Percentiles rank a stretch among this genome's conserved stretches.
These are phyloP conservation scores for Athalia cordata DNA, from an alignment of 2,888 invertebrate genomes.

Conservation along the genomic window DNA sequence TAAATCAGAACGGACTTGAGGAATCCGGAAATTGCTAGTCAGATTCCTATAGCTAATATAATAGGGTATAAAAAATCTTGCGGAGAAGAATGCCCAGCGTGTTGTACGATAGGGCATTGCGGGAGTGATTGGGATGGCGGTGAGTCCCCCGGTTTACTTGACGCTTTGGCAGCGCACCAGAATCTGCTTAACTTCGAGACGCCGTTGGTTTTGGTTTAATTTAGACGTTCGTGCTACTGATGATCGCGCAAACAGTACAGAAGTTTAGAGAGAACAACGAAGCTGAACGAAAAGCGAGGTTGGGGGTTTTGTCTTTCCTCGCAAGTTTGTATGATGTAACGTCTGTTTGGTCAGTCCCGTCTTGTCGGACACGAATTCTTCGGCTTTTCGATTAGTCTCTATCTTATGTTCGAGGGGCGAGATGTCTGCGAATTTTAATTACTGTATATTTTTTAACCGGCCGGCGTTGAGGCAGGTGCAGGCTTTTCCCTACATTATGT, in stretches of 20 bases:
- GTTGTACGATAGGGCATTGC: slow-evolving; percentile 56
- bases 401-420: slow-evolving; percentile 15
- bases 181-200: slow-evolving; percentile 61
- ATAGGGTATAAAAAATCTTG: slow-evolving; percentile 27
- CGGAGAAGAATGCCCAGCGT: slow-evolving; percentile 58
- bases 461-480: slow-evolving; percentile 8
- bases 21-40: slow-evolving; percentile 44
- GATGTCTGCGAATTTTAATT: slow-evolving; percentile 24
- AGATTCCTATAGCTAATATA: slow-evolving; percentile 40
- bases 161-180: slow-evolving; percentile 65
- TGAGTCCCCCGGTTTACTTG: slow-evolving; percentile 61
- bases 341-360: slow-evolving; percentile 59
- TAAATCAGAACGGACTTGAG: slow-evolving; percentile 40
- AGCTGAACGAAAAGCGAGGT: slow-evolving; percentile 2
- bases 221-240: slow-evolving; percentile 59
- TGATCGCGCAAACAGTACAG: slow-evolving; percentile 4
- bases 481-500: not conserved
- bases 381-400: slow-evolving; percentile 51
- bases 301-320: not conserved
- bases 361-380: slow-evolving; percentile 55
- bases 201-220: slow-evolving; percentile 65
- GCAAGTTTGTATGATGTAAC: slow-evolving; percentile 59
- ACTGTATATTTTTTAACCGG: slow-evolving; percentile 4
- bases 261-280: not conserved
- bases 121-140: slow-evolving; percentile 64